Evolutionary conservation across 1,140 invertebrate species (phyloP).

Genomic region (Manduca sexta): DNA sequence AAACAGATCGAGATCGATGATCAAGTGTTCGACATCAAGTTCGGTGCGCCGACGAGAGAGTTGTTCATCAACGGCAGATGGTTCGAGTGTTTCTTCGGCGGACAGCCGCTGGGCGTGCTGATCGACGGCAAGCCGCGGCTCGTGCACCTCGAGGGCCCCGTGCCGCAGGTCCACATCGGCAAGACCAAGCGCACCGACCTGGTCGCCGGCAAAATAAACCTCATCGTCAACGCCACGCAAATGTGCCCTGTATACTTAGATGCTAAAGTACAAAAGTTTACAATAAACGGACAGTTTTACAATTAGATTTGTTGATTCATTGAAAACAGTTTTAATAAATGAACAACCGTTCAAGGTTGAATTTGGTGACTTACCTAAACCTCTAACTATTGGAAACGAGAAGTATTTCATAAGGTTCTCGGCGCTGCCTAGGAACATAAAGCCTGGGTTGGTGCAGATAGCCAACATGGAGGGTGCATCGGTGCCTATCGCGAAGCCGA

Average conservation of each 20-base stretch:
- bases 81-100: constrained; percentile 94
- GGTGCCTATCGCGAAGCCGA: constrained; percentile 8
- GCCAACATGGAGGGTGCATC: constrained; percentile 77
- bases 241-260: constrained; percentile 89
- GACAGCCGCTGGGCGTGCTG: constrained; percentile 87
- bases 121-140: constrained; percentile 84
- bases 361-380: constrained; percentile 94
- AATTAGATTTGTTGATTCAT: constrained; percentile 84
- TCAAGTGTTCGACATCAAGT: constrained; percentile 83
- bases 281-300: constrained; percentile 84
- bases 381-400: constrained; percentile 85
- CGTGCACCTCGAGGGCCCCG: constrained; percentile 88
- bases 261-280: constrained; percentile 87
- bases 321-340: constrained; percentile 86
- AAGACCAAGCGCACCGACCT: constrained; percentile 81
- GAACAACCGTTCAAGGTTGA: constrained; percentile 87
- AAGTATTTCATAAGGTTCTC: constrained; percentile 87
- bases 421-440: constrained; percentile 83
- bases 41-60: constrained; percentile 94
- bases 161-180: constrained; percentile 89
- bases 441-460: constrained; percentile 80
- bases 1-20: constrained; percentile 82
- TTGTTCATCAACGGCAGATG: constrained; percentile 90
- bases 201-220: constrained; percentile 86
- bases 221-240: constrained; percentile 86